These are phyloP conservation scores for Amphimallon solstitiale DNA, from an alignment of 2,888 invertebrate genomes.

Conservation along the genomic window DNA sequence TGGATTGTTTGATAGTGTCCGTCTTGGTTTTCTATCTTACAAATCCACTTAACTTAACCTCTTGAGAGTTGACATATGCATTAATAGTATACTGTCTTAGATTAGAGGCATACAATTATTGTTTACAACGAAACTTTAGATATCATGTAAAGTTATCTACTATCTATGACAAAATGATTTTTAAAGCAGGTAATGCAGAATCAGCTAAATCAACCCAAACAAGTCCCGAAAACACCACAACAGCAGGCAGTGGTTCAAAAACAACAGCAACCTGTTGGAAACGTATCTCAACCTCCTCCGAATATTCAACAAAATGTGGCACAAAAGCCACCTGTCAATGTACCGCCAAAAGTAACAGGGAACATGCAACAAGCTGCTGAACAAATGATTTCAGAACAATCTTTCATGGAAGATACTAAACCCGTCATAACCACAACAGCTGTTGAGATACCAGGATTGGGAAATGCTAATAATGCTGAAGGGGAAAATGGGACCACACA, in stretches of 20 bases:
- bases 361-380: constrained; percentile 26
- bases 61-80: constrained; percentile 44
- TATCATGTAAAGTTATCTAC: neutral
- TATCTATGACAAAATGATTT: neutral
- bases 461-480: neutral
- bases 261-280: constrained; percentile 2
- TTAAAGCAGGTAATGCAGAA: constrained; percentile 18
- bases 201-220: constrained; percentile 23
- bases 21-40: constrained; percentile 39
- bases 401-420: neutral
- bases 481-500: constrained; percentile 3
- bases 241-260: constrained; percentile 22
- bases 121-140: neutral
- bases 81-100: constrained; percentile 37
- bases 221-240: constrained; percentile 36
- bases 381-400: constrained; percentile 15
- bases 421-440: constrained; percentile 1
- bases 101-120: constrained; percentile 41
- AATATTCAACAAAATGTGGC: too few species aligned
- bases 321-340: neutral
- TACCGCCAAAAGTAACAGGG: constrained; percentile 32
- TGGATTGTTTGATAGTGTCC: constrained; percentile 32
- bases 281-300: too few species aligned
- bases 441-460: constrained; percentile 17
- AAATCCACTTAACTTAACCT: constrained; percentile 35